Percentiles rank a stretch among this genome's conserved stretches.
Evolutionary conservation across 2,113 vertebrate genomes (phyloP).

Genomic region (Albula glossodonta): DNA sequence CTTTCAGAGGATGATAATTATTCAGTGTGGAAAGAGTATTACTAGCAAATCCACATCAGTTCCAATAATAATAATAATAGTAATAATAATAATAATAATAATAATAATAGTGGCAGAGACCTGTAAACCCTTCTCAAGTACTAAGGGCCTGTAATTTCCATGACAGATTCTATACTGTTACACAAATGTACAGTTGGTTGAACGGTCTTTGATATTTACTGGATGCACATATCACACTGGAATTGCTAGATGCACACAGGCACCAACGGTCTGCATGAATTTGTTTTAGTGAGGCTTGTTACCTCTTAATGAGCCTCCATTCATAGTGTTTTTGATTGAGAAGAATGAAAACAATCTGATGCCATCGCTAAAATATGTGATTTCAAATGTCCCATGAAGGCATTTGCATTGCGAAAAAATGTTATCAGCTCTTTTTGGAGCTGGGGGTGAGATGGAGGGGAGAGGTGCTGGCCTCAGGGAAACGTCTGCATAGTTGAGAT

Average conservation of each 20-base stretch:
- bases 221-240: too few species aligned
- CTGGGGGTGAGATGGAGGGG: not conserved
- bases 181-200: too few species aligned
- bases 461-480: constrained; percentile 11
- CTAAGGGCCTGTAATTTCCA: too few species aligned
- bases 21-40: too few species aligned
- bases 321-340: not conserved
- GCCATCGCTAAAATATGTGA: not conserved
- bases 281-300: not conserved
- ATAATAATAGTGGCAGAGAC: too few species aligned
- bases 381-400: not conserved
- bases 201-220: too few species aligned
- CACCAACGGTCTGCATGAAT: not conserved
- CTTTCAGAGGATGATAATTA: too few species aligned
- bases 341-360: constrained; percentile 11
- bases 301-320: not conserved
- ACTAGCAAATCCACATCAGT: too few species aligned
- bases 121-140: too few species aligned
- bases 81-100: not conserved
- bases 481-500: not conserved
- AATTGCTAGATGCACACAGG: too few species aligned
- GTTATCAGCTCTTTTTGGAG: not conserved
- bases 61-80: not conserved
- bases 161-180: too few species aligned
- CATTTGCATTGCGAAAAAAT: not conserved